A percentile compares a stretch with the other conserved stretches of the same genome.
These are phyloP conservation scores for Myotis lucifugus DNA, from an alignment of 2,113 vertebrate species.

Conservation along the genomic window DNA sequence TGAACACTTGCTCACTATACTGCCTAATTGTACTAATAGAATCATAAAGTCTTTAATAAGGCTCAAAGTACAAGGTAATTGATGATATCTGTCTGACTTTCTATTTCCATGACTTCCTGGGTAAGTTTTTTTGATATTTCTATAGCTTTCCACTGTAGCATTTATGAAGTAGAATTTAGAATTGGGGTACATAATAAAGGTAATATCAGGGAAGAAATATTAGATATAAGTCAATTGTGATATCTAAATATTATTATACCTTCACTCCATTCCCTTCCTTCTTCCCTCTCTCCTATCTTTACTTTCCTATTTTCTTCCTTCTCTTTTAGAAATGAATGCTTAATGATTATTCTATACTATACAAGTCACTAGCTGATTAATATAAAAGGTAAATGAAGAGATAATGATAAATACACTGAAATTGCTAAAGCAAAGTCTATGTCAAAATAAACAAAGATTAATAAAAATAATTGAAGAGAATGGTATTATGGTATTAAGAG, in stretches of 20 bases:
- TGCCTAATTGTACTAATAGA: not conserved
- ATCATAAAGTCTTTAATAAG: not conserved
- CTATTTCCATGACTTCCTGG: not conserved
- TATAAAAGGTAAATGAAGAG: not conserved
- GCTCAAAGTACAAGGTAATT: not conserved
- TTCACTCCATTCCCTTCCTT: not conserved
- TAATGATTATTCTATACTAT: not conserved
- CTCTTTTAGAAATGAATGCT: not conserved
- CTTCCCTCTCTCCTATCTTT: not conserved
- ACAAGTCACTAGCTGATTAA: not conserved
- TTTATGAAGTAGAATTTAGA: not conserved
- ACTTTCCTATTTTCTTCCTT: not conserved
- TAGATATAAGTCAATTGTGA: not conserved
- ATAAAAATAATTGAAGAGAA: not conserved
- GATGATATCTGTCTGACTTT: not conserved
- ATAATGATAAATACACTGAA: not conserved
- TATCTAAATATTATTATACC: not conserved
- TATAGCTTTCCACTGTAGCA: not conserved
- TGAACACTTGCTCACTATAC: not conserved
- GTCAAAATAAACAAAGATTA: not conserved
- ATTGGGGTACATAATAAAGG: not conserved
- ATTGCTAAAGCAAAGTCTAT: not conserved
- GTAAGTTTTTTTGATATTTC: not conserved
- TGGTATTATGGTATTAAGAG: not conserved
- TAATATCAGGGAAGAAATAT: not conserved